Evolutionary conservation across 2,888 invertebrate genomes (phyloP).

Genomic region (Piscicola geometra): DNA sequence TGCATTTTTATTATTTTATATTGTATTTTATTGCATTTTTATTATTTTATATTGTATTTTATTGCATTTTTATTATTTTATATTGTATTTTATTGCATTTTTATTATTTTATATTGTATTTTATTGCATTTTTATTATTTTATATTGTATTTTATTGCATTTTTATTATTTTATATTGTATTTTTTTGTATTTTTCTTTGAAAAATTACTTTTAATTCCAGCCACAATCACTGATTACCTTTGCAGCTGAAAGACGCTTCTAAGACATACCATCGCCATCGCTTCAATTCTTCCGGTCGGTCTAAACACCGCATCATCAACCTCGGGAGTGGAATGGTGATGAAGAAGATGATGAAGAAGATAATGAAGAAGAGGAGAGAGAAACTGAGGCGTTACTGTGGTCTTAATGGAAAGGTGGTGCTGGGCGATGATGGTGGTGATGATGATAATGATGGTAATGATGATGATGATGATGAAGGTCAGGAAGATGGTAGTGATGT

Average conservation of each 20-base stretch:
- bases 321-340: not conserved
- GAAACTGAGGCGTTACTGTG: not conserved
- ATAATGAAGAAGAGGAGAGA: not conserved
- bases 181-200: not conserved
- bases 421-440: not conserved
- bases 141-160: too few species aligned
- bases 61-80: too few species aligned
- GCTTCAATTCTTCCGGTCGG: too few species aligned
- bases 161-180: not conserved
- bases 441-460: not conserved
- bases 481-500: not conserved
- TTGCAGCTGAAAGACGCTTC: not conserved
- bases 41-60: not conserved
- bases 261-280: not conserved
- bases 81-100: not conserved
- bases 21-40: not conserved
- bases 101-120: not conserved
- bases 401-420: not conserved
- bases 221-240: not conserved
- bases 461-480: not conserved
- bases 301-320: not conserved
- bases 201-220: not conserved
- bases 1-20: too few species aligned
- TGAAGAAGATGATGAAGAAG: conserved; percentile 9
- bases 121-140: too few species aligned